Evolutionary conservation across 2,113 vertebrate genomes (phyloP), one percentile per base, ranked within the genome.

Genomic region (Labrus mixtus): DNA sequence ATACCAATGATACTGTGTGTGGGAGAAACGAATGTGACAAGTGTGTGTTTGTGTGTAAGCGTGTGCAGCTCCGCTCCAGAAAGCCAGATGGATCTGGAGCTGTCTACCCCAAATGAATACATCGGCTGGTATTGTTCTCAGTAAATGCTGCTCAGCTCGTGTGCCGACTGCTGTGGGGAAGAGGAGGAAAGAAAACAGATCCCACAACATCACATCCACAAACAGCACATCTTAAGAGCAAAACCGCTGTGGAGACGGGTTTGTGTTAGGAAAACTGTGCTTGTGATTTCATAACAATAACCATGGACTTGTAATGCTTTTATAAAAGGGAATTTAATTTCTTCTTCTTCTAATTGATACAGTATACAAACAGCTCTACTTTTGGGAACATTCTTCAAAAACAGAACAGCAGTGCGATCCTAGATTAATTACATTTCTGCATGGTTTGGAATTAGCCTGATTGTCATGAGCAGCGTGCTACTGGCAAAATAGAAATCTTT

Each of bases 1-100:
- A 51, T 51, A 20, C 22, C 55, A 51, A 67, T 75, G 43, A 65
- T 36, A 45, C 48, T 10, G 48, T 22, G 39, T 41, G 53, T 15
- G 53, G 50, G 10, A 22, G 13, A 48, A 50, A 79, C 48, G 19
- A 20, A 4, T 11, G 15, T 48, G 46, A 48, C 46, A 48, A 48
- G 39, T 41, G 46, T 48, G 46, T 48, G 46, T 48, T 48, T 10
- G 36, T 65, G 46, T 56, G 11, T 16, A 17, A 29, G 55, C 39
- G 41, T 78, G 65, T 57, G 45, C 39, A 66, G 50, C 58, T 72
- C 19, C 8, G 6, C 46, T 77, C 78, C 78, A 73, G 68, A 78
- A 64, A 85, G 77, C 81, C 83, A 82, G 78, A 83, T 86, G 76
- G 83, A 80, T 85, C 76, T 37, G 41, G 66, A 80, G 62, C 56